Percentiles rank a stretch among this genome's conserved stretches.
Conservation (phyloP, 1,140 invertebrate genomes). For the Drosophila quadrilineata region DNA sequence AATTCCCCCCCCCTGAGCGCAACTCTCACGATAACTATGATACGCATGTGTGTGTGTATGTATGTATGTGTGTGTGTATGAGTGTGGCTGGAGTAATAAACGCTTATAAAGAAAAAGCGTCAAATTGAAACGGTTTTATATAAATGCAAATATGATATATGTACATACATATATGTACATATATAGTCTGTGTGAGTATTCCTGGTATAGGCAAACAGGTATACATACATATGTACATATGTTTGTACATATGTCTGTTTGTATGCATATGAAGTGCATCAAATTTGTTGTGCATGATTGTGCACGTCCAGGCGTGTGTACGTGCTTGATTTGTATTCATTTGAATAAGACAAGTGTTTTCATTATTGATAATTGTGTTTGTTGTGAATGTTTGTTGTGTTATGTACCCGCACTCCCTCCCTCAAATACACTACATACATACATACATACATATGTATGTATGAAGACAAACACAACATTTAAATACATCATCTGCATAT, state of each 20-base stretch:
- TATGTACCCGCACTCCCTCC: conserved; percentile 3
- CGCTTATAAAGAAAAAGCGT: conserved; percentile 2
- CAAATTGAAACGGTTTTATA: conserved; percentile 14
- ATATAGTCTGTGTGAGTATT: not conserved
- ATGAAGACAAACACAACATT: not conserved
- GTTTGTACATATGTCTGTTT: too few relatives aligned
- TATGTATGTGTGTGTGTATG: conserved; percentile 1
- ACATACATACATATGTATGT: not conserved
- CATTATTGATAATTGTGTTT: conserved; percentile 32
- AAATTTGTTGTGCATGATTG: conserved; percentile 18
- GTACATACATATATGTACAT: not conserved
- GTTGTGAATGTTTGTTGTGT: not conserved
- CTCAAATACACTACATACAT: not conserved
- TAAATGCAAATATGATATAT: not conserved
- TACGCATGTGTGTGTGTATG: not conserved
- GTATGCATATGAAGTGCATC: too few relatives aligned
- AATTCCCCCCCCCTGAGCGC: not conserved
- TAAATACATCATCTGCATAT: not conserved
- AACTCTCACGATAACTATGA: too few relatives aligned
- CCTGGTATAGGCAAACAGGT: conserved; percentile 1
- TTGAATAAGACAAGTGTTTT: conserved; percentile 17
- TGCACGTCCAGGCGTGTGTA: conserved; percentile 22
- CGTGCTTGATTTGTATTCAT: conserved; percentile 29
- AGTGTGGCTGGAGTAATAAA: not conserved
- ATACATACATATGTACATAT: not conserved